Conservation (phyloP, 2,797 vertebrate genomes). For the Epinephelus coioides region DNA sequence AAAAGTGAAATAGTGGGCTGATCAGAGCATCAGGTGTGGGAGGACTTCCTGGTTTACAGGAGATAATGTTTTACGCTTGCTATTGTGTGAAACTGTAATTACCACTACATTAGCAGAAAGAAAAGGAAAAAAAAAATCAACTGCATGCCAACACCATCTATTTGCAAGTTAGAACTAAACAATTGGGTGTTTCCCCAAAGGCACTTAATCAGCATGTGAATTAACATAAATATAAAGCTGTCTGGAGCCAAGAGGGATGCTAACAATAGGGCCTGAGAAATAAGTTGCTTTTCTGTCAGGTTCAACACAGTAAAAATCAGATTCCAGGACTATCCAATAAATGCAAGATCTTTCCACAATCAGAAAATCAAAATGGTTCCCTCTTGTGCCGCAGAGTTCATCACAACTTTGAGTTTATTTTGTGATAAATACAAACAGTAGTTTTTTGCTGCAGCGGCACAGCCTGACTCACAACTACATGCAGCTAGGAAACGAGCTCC, state of each 20-base stretch:
- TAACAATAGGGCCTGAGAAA: neutral
- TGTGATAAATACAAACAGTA: constrained; percentile 3
- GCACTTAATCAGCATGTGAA: constrained; percentile 41
- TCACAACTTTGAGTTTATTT: constrained; percentile 2
- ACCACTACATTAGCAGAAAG: constrained; percentile 37
- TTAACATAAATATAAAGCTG: constrained; percentile 46
- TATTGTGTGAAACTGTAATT: constrained; percentile 52
- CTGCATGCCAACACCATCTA: constrained; percentile 32
- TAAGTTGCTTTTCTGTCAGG: constrained; percentile 3
- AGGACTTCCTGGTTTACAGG: constrained; percentile 7
- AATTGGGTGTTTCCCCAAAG: constrained; percentile 32
- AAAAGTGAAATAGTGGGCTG: neutral
- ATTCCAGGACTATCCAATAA: neutral
- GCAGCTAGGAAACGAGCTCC: constrained; percentile 27
- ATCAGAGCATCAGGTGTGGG: constrained; percentile 12
- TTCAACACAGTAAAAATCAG: constrained; percentile 19
- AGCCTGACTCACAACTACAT: neutral
- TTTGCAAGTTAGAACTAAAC: constrained; percentile 39
- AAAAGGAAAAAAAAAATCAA: constrained; percentile 44
- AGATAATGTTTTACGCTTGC: constrained; percentile 24
- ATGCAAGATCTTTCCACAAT: neutral
- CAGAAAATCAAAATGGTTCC: neutral
- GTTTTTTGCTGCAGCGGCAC: neutral
- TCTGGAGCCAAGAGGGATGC: constrained; percentile 8
- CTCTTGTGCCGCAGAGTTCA: neutral